Percentiles rank a stretch among this genome's conserved stretches.
Evolutionary conservation across 2,797 vertebrate species (phyloP).

Genomic region (Hippoglossus hippoglossus): DNA sequence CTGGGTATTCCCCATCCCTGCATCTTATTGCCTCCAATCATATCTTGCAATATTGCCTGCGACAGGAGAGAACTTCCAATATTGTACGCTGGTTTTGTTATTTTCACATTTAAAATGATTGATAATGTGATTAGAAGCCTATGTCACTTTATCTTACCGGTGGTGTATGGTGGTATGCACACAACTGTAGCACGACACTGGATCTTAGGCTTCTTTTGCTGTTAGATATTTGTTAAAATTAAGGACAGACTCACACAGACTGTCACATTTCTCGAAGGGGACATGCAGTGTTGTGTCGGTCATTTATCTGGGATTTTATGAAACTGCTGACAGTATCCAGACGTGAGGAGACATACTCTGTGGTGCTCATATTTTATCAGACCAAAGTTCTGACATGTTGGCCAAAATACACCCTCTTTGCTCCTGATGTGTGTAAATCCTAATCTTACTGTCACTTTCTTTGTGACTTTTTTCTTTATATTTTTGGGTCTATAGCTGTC

Average conservation of each 20-base stretch:
- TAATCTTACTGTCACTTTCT: slow-evolving; percentile 17
- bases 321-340: slow-evolving; percentile 22
- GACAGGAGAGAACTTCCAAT: no score
- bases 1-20: no score
- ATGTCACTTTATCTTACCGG: not conserved
- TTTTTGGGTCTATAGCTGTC: slow-evolving; percentile 2
- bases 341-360: not conserved
- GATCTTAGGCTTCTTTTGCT: slow-evolving; percentile 1
- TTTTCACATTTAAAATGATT: not conserved
- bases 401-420: not conserved
- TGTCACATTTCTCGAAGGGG: slow-evolving; percentile 1
- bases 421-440: not conserved
- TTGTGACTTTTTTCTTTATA: slow-evolving; percentile 3
- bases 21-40: no score
- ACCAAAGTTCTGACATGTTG: not conserved
- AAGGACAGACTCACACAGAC: slow-evolving; percentile 17
- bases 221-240: not conserved
- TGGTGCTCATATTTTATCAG: not conserved
- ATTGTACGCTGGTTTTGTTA: not conserved
- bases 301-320: slow-evolving; percentile 26
- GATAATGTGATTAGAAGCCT: not conserved
- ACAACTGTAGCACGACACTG: not conserved
- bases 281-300: slow-evolving; percentile 14
- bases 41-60: no score
- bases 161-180: no score